Evolutionary conservation across 2,113 vertebrate genomes (phyloP), one percentile per base, ranked within the genome.

Genomic region (Rhinopomastus cyanomelas): DNA sequence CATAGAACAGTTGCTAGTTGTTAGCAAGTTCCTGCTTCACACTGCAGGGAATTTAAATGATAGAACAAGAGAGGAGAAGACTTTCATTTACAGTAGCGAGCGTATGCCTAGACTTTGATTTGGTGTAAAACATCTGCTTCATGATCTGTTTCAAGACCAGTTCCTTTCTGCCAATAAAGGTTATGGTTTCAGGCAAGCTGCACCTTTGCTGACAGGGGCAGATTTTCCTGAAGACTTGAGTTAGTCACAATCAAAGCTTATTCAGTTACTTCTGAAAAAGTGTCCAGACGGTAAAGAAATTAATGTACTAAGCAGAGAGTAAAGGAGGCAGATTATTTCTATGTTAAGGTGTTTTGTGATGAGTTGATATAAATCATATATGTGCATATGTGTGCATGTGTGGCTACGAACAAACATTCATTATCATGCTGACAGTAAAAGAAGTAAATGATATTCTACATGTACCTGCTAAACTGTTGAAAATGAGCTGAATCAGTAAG

Each of bases 101-200:
- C 86, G 62, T 96, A 96, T 97, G 95, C 96, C 95, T 96, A 92
- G 97, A 97, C 97, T 96, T 96, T 97, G 97, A 96, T 97, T 96
- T 97, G 97, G 96, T 97, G 96, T 97, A 97, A 97, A 98, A 98
- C 98, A 98, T 98, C 97, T 98, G 98, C 96, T 98, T 97, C 96
- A 91, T 97, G 97, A 97, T 97, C 96, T 97, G 96, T 97, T 98
- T 97, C 95, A 96, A 97, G 97, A 96, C 97, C 96, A 96, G 93
- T 91, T 97, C 93, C 78, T 94, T 96, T 96, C 89, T 30, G 14
- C 96, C 96, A 89, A 67, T 92, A 97, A 97, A 97, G 97, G 97
- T 98, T 97, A 96, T 27, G 56, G 97, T 97, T 97, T 97, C 74
- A 97, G 95, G 96, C 97, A 97, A 97, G 95, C 96, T 97, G 96